Percentiles rank a stretch among this genome's conserved stretches.
Conservation (phyloP, 2,888 invertebrate species). For the Hirtodrosophila histrioides region DNA sequence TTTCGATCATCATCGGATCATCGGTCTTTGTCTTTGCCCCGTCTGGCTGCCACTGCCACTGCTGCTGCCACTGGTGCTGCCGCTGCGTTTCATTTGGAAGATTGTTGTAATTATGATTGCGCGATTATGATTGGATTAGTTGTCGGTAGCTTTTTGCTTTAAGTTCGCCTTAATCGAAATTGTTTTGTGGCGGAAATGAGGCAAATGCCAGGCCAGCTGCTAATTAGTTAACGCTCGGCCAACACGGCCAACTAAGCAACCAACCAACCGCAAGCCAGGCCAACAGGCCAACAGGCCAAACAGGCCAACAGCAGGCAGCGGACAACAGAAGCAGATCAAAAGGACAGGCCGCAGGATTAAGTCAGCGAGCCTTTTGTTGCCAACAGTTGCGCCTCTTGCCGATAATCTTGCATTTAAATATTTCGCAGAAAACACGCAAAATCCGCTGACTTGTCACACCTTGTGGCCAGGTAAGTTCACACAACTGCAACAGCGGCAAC, state of each 20-base stretch:
- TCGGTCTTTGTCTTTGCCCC: constrained; percentile 27
- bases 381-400: constrained; percentile 19
- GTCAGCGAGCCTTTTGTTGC: constrained; percentile 57
- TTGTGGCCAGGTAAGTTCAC: constrained; percentile 64
- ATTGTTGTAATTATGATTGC: constrained; percentile 77
- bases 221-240: constrained; percentile 66
- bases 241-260: background rate
- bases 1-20: constrained; percentile 42
- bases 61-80: too few relatives aligned
- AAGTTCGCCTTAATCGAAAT: constrained; percentile 69
- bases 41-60: constrained; percentile 3
- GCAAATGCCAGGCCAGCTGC: constrained; percentile 65
- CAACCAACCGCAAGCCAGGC: constrained; percentile 1
- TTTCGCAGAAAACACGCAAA: constrained; percentile 78
- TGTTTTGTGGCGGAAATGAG: constrained; percentile 68
- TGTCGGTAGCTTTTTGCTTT: constrained; percentile 63
- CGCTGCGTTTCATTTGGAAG: constrained; percentile 58
- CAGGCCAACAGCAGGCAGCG: constrained; percentile 12
- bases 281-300: too few relatives aligned
- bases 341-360: constrained; percentile 68
- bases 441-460: constrained; percentile 81
- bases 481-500: constrained; percentile 37
- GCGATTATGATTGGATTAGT: constrained; percentile 77
- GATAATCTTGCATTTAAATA: constrained; percentile 79
- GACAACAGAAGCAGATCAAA: constrained; percentile 44